Evolutionary conservation across 2,113 vertebrate species (phyloP).

Genomic region (Serilophus lunatus): DNA sequence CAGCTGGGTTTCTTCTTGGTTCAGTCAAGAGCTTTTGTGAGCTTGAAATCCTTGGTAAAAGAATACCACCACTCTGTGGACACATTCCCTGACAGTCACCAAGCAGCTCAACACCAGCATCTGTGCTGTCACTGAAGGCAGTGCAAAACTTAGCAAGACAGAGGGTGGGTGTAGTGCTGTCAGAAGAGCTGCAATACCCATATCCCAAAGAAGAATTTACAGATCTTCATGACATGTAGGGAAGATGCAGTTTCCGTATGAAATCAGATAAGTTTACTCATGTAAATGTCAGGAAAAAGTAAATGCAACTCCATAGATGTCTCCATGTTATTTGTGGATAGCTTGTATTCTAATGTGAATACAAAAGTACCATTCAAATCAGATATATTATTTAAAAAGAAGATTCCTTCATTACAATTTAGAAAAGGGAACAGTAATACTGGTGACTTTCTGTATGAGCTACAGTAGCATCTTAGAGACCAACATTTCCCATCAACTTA

Average conservation of each 20-base stretch:
- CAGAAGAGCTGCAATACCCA: neutral
- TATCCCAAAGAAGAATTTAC: neutral
- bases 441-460: constrained; percentile 2
- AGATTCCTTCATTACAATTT: neutral
- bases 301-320: neutral
- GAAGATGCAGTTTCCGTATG: too few species aligned
- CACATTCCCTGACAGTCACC: neutral
- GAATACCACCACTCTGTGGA: neutral
- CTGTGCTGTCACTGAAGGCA: neutral
- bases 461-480: neutral
- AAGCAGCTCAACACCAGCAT: neutral
- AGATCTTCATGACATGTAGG: neutral
- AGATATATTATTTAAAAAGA: neutral
- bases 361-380: neutral
- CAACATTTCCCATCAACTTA: neutral
- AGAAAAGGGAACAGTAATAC: neutral
- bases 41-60: neutral
- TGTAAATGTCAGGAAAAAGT: neutral
- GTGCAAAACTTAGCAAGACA: neutral
- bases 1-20: neutral
- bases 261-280: too few species aligned
- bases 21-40: neutral
- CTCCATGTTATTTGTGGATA: neutral
- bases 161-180: neutral
- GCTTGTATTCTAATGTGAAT: neutral